Evolutionary conservation across 2,888 invertebrate genomes (phyloP).

Genomic region (Lymantria dispar): DNA sequence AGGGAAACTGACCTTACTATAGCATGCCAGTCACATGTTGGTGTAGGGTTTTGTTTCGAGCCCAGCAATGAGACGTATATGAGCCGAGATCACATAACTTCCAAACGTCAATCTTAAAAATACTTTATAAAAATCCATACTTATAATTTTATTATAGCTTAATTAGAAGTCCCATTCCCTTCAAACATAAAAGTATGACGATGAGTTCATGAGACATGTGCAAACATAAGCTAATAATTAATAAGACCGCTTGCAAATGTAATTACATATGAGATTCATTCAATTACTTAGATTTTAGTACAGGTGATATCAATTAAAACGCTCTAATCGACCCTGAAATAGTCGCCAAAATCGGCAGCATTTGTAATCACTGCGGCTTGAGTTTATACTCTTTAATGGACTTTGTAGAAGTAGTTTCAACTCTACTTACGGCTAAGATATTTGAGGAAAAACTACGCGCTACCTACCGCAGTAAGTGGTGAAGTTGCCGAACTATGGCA

Average conservation of each 20-base stretch:
- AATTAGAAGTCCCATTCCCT: too few species aligned
- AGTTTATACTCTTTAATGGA: conserved; percentile 81
- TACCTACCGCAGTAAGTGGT: conserved; percentile 72
- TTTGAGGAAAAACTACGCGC: conserved; percentile 79
- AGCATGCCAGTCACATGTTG: too few species aligned
- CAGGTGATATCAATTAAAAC: conserved; percentile 71
- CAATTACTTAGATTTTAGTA: conserved; percentile 43
- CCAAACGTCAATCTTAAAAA: too few species aligned
- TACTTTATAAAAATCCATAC: too few species aligned
- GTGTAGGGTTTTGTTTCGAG: too few species aligned
- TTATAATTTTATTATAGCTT: too few species aligned
- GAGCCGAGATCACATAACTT: too few species aligned
- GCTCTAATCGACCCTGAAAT: conserved; percentile 69
- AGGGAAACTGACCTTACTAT: too few species aligned
- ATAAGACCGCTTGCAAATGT: conserved; percentile 27
- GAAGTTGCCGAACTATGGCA: conserved; percentile 73
- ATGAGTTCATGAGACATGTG: too few species aligned
- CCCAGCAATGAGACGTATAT: too few species aligned
- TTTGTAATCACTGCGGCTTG: conserved; percentile 74
- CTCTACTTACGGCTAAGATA: conserved; percentile 80
- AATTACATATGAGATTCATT: conserved; percentile 20
- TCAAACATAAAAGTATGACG: too few species aligned
- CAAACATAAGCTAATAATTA: conserved; percentile 2
- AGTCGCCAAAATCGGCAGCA: conserved; percentile 72
- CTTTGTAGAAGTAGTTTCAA: conserved; percentile 78